Conservation (phyloP, 2,797 vertebrate genomes). For the Tauraco hartlaubi region DNA sequence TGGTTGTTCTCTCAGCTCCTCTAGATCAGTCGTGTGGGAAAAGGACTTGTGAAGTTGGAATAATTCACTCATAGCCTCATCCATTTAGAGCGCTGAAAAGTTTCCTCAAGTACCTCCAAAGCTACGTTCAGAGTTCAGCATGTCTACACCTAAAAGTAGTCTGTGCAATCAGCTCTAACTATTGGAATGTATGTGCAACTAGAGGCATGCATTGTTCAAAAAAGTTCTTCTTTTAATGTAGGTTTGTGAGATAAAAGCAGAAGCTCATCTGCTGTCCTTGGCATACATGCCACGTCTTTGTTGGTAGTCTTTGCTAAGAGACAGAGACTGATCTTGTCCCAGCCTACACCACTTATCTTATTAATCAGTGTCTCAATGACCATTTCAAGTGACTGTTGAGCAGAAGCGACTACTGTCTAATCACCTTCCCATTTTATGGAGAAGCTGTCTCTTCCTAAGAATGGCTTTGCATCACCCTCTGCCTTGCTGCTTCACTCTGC, state of each 20-base stretch:
- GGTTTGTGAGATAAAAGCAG: neutral
- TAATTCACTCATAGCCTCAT: neutral
- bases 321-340: neutral
- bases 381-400: neutral
- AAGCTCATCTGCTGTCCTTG: neutral
- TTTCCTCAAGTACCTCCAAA: neutral
- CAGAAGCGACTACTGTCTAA: neutral
- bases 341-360: neutral
- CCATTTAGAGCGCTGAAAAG: neutral
- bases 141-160: neutral
- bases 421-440: neutral
- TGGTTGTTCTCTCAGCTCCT: neutral
- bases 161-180: neutral
- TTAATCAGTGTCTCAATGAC: neutral
- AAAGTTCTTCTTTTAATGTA: neutral
- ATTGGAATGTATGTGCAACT: neutral
- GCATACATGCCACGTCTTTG: neutral
- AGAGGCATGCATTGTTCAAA: neutral
- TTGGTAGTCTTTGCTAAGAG: neutral
- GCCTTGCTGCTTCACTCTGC: neutral
- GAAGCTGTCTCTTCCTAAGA: neutral
- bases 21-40: neutral
- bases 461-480: neutral
- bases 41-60: neutral
- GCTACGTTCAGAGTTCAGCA: neutral